Conservation (phyloP, 37 sponge, comb jelly and placozoan species). For the Mnemiopsis leidyi region DNA sequence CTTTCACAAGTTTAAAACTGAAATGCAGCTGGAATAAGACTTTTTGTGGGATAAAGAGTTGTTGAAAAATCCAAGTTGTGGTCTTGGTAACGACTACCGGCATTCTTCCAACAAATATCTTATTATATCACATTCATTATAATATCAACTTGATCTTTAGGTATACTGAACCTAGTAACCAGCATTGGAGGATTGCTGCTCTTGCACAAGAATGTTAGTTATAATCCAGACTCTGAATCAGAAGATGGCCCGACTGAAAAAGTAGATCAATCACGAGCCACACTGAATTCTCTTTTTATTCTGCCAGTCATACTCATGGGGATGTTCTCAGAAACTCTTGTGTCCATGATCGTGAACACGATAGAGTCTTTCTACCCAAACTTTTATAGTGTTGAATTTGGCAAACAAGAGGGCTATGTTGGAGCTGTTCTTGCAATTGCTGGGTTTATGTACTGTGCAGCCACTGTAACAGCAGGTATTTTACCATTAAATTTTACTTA, state of each 20-base stretch:
- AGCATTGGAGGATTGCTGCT: conserved; percentile 20
- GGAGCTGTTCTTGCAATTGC: conserved; percentile 38
- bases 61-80: no score
- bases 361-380: conserved; percentile 49
- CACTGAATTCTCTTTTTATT: background rate
- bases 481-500: no score
- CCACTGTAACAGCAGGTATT: conserved; percentile 35
- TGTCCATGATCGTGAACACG: conserved; percentile 47
- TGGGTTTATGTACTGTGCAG: conserved; percentile 24
- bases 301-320: conserved; percentile 7
- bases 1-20: no score
- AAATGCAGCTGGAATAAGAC: no score
- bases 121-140: background rate
- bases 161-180: background rate
- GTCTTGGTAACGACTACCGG: no score
- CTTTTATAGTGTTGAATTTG: background rate
- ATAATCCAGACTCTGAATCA: background rate
- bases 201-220: background rate
- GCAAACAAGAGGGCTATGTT: conserved; percentile 25
- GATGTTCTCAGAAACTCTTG: conserved; percentile 47
- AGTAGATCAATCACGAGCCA: background rate
- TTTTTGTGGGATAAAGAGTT: no score
- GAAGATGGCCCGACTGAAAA: background rate
- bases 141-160: background rate
- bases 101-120: no score